These are phyloP conservation scores for Leucophenga maculata DNA, from an alignment of 2,888 invertebrate species.

Conservation along the genomic window DNA sequence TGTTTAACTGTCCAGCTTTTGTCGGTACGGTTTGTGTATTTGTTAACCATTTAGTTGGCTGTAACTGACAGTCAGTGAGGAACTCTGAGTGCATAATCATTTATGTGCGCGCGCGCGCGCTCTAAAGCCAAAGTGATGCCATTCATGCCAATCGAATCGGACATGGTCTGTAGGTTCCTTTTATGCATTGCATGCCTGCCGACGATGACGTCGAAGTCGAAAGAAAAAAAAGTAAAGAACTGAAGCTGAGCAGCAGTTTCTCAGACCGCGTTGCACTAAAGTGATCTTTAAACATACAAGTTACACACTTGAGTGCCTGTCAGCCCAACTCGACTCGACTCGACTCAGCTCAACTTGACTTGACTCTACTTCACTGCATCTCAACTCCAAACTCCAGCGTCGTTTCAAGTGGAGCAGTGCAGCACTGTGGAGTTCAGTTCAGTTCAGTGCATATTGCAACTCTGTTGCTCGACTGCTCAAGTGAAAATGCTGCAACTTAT, in stretches of 20 bases:
- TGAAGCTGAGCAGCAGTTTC: background rate
- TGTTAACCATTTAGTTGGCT: constrained; percentile 23
- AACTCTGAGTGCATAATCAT: constrained; percentile 21
- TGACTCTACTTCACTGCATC: background rate
- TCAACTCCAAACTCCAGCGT: background rate
- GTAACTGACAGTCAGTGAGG: constrained; percentile 17
- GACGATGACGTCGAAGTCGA: constrained; percentile 10
- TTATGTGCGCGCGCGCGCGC: constrained; percentile 9
- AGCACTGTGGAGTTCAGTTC: constrained; percentile 21
- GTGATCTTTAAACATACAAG: constrained; percentile 28
- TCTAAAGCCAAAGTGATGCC: constrained; percentile 23
- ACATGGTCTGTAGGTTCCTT: constrained; percentile 5
- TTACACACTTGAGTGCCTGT: constrained; percentile 27
- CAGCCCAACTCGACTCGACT: constrained; percentile 11
- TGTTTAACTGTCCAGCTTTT: background rate
- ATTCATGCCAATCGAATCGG: constrained; percentile 11
- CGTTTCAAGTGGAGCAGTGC: constrained; percentile 1
- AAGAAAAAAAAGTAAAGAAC: background rate
- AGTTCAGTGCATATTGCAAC: constrained; percentile 21
- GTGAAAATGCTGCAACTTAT: constrained; percentile 45
- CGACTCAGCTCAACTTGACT: background rate
- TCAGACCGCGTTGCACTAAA: constrained; percentile 8
- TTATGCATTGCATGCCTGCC: constrained; percentile 9
- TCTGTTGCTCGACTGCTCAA: constrained; percentile 18
- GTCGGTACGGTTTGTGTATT: background rate